A percentile compares a stretch with the other conserved stretches of the same genome.
These are phyloP conservation scores for Pecten maximus DNA, from an alignment of 2,888 invertebrate genomes.

Conservation along the genomic window DNA sequence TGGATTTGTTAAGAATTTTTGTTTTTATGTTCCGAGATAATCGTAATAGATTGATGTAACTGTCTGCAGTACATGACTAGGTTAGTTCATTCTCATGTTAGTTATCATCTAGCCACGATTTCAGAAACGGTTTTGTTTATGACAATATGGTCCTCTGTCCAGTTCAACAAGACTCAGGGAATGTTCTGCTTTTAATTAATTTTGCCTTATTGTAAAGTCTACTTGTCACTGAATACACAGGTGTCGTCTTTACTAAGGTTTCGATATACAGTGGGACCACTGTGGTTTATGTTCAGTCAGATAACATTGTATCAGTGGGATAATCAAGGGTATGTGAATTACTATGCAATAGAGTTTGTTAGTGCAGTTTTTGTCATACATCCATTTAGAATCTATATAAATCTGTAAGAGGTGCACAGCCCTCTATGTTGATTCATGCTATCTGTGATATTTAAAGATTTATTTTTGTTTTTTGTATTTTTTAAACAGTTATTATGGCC, in stretches of 20 bases:
- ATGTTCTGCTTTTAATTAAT: neutral
- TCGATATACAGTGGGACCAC: no score
- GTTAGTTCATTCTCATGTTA: no score
- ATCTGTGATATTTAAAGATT: neutral
- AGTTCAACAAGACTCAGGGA: conserved; percentile 19
- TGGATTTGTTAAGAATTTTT: no score
- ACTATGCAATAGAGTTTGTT: conserved; percentile 5
- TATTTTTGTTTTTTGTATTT: neutral
- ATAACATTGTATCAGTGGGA: no score
- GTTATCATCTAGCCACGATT: no score
- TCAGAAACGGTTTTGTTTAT: neutral
- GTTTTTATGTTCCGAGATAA: no score
- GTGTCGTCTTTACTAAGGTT: no score
- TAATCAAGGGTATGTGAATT: neutral
- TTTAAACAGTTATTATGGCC: no score
- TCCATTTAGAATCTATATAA: neutral
- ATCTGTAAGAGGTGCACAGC: neutral
- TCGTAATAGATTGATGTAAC: no score
- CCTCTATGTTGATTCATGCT: neutral
- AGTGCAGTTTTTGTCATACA: neutral
- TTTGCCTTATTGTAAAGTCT: neutral
- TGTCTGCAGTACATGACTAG: no score
- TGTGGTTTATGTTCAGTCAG: no score
- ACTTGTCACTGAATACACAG: no score
- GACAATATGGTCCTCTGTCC: neutral